Evolutionary conservation across 2,113 vertebrate species (phyloP).

Genomic region (Aegithalos caudatus): DNA sequence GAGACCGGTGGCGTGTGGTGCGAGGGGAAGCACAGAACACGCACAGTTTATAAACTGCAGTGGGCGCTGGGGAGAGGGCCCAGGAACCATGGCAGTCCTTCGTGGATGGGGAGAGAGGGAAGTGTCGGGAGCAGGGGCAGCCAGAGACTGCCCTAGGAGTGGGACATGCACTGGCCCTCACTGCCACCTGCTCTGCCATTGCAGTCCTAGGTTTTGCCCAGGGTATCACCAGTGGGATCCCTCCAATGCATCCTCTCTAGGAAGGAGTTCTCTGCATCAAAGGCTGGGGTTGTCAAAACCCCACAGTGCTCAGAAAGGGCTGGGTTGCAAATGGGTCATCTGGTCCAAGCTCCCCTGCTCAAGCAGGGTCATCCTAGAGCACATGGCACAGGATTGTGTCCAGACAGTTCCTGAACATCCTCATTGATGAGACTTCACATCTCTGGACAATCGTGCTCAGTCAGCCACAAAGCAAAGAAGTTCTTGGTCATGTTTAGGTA

Average conservation of each 20-base stretch:
- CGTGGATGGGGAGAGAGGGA: neutral
- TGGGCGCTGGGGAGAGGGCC: too few species aligned
- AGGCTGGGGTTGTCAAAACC: fast-evolving
- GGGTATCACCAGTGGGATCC: neutral
- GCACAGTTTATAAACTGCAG: neutral
- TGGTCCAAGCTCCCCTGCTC: neutral
- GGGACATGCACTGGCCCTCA: fast-evolving
- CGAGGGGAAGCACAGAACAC: too few species aligned
- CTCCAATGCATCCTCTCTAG: fast-evolving
- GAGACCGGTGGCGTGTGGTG: neutral
- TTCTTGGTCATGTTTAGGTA: neutral
- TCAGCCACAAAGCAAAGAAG: neutral
- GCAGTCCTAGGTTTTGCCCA: neutral
- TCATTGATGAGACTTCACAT: neutral
- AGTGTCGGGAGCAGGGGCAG: neutral
- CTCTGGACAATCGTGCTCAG: too few species aligned
- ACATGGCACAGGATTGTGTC: neutral
- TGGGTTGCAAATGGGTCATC: neutral
- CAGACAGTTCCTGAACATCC: neutral
- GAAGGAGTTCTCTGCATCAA: too few species aligned
- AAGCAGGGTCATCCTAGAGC: neutral
- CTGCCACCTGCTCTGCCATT: too few species aligned
- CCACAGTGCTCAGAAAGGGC: neutral
- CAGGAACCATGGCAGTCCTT: fast-evolving
- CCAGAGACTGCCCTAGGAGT: fast-evolving